phyloP scores from a whole-genome alignment of 2,113 vertebrate genomes.

The Chamaetylas fuelleborni region DNA sequence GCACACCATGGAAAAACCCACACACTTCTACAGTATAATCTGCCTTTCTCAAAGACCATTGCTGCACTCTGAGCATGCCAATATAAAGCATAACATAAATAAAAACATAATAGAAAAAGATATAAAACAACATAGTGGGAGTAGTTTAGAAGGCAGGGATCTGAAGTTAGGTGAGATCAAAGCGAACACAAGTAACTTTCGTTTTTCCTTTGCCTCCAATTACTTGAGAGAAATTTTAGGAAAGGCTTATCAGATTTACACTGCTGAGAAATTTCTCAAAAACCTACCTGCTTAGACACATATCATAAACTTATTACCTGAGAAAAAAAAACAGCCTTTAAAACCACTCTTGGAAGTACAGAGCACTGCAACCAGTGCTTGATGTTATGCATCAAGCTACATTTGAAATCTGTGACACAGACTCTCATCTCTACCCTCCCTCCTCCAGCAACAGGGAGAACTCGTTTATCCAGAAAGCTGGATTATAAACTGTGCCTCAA shows the following conservation, averaged over 20 bases:
- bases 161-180: not conserved
- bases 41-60: not conserved
- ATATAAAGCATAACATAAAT: too few relatives aligned
- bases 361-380: not conserved
- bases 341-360: not conserved
- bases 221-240: not conserved
- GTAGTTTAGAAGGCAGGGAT: not conserved
- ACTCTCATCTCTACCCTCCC: not conserved
- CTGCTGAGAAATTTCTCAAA: not conserved
- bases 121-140: not conserved
- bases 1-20: not conserved
- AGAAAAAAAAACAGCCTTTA: not conserved
- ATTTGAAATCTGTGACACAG: not conserved
- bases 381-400: not conserved
- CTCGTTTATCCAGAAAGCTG: not conserved
- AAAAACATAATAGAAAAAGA: too few relatives aligned
- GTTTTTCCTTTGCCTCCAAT: not conserved
- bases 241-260: not conserved
- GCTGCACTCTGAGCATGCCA: not conserved
- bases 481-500: not conserved
- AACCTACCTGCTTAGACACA: not conserved
- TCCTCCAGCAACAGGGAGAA: conserved; percentile 32
- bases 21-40: not conserved
- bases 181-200: not conserved
- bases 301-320: not conserved